Conservation (phyloP, 2,797 vertebrate genomes). For the Enteromius mattozi region DNA sequence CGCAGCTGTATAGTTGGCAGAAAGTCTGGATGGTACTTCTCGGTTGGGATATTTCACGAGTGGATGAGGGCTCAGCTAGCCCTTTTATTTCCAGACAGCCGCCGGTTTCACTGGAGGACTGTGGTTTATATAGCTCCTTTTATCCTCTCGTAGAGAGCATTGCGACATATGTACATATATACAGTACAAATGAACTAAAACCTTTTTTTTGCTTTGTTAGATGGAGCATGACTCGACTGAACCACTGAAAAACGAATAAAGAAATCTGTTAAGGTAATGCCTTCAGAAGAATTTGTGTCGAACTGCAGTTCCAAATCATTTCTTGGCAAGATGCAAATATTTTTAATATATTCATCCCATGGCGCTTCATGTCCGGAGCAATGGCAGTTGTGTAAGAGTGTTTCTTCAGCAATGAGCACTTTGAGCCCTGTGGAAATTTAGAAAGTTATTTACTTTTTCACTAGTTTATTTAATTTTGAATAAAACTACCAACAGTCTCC, state of each 20-base stretch:
- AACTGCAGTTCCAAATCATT: slow-evolving; percentile 17
- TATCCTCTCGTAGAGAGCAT: slow-evolving; percentile 66
- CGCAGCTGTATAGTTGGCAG: slow-evolving; percentile 65
- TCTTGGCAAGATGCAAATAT: slow-evolving; percentile 26
- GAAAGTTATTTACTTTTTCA: slow-evolving; percentile 8
- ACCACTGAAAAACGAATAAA: neutral
- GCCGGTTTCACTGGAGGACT: slow-evolving; percentile 70
- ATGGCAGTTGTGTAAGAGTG: slow-evolving; percentile 3
- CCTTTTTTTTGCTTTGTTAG: slow-evolving; percentile 65
- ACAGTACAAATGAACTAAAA: neutral
- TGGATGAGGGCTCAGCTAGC: slow-evolving; percentile 36
- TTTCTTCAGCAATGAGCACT: neutral
- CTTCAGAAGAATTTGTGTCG: neutral
- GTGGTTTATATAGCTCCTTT: slow-evolving; percentile 74
- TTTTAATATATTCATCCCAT: slow-evolving; percentile 34
- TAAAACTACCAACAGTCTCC: neutral
- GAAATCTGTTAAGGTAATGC: neutral
- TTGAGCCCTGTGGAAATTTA: neutral
- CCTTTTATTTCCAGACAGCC: slow-evolving; percentile 55
- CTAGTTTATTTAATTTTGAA: neutral
- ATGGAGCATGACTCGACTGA: slow-evolving; percentile 32
- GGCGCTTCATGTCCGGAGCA: slow-evolving; percentile 5
- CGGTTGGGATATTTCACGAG: slow-evolving; percentile 68
- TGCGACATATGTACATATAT: slow-evolving; percentile 69
- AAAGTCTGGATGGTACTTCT: slow-evolving; percentile 56